These are phyloP conservation scores for Vireo griseus DNA, from an alignment of 2,797 vertebrate genomes.

Conservation along the genomic window DNA sequence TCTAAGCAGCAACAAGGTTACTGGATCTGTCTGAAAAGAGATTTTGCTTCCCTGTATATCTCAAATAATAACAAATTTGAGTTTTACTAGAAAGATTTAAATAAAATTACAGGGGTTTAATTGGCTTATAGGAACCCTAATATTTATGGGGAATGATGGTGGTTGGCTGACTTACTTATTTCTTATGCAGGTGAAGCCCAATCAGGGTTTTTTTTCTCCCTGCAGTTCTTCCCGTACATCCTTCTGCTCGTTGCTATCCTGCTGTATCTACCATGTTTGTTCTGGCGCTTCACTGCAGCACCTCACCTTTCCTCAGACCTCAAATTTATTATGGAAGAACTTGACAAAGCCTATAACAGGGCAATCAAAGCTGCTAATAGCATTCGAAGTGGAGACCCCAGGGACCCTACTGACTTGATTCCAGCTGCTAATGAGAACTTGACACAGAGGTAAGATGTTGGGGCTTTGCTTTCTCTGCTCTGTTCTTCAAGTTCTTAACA, in stretches of 20 bases:
- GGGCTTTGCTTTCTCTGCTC: neutral
- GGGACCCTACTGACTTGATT: constrained; percentile 9
- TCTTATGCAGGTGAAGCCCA: neutral
- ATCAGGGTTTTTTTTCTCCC: neutral
- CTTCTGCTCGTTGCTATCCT: constrained; percentile 87
- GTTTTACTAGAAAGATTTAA: neutral
- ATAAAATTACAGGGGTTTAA: neutral
- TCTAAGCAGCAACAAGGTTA: neutral
- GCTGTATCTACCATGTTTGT: constrained; percentile 85
- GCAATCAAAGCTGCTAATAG: constrained; percentile 87
- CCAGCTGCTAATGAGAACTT: constrained; percentile 49
- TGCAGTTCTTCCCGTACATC: constrained; percentile 94
- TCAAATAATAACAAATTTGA: neutral
- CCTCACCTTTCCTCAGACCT: constrained; percentile 90
- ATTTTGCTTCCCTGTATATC: neutral
- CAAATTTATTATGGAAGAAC: constrained; percentile 92
- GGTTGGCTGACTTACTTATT: neutral
- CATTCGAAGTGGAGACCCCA: constrained; percentile 53
- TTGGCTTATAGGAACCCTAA: neutral
- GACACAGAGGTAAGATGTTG: constrained; percentile 69
- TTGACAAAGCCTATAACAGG: constrained; percentile 91
- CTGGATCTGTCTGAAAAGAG: neutral
- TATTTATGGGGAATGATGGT: neutral
- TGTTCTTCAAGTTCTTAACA: neutral
- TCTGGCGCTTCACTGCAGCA: constrained; percentile 87